phyloP scores from a whole-genome alignment of 2,113 vertebrate genomes.

The Corythaeola cristata region DNA sequence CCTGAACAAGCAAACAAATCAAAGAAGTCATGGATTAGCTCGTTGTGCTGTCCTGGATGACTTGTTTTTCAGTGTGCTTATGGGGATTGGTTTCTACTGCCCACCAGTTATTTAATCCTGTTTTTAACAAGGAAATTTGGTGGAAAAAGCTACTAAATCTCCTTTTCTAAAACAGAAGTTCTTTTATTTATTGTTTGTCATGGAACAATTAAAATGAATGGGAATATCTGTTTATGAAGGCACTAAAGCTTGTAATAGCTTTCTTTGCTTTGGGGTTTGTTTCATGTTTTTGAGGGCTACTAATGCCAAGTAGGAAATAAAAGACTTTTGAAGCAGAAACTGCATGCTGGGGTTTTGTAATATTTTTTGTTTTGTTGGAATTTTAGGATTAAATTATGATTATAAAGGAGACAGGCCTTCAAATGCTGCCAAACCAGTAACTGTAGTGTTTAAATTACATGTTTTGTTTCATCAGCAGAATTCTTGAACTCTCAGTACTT shows the following conservation, averaged over 20 bases:
- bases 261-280: not conserved
- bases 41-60: constrained; percentile 42
- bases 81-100: constrained; percentile 52
- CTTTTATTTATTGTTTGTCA: constrained; percentile 38
- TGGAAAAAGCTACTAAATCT: constrained; percentile 25
- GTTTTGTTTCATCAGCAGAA: not conserved
- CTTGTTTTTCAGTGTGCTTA: constrained; percentile 51
- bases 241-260: constrained; percentile 32
- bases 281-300: not conserved
- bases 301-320: not conserved
- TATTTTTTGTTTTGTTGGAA: not conserved
- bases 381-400: not conserved
- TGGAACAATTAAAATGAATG: constrained; percentile 54
- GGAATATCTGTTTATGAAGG: constrained; percentile 38
- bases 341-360: not conserved
- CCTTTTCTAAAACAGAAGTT: not conserved
- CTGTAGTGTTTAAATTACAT: not conserved
- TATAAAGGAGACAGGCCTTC: not conserved
- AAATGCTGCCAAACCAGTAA: not conserved
- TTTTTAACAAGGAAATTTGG: constrained; percentile 44
- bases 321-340: not conserved
- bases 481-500: not conserved
- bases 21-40: constrained; percentile 50
- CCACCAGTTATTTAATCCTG: constrained; percentile 29
- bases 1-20: constrained; percentile 31